Conservation (phyloP, 2,888 invertebrate species). For the Troides helena region DNA sequence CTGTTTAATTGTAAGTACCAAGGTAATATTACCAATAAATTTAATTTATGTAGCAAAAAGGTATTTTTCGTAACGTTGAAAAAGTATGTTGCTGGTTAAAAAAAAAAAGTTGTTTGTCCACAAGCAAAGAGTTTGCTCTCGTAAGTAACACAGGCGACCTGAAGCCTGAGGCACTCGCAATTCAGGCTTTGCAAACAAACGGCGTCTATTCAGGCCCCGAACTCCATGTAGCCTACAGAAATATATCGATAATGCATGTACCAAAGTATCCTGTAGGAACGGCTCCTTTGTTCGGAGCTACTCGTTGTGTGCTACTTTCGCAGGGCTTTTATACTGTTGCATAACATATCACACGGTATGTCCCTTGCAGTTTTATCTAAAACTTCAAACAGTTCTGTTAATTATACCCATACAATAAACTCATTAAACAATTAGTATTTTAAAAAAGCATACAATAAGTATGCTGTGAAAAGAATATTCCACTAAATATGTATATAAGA, state of each 20-base stretch:
- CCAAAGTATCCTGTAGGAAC: slow-evolving; percentile 51
- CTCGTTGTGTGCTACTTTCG: slow-evolving; percentile 43
- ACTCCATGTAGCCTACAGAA: slow-evolving; percentile 37
- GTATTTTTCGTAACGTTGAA: slow-evolving; percentile 3
- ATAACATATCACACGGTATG: slow-evolving; percentile 5
- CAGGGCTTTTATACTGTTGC: slow-evolving; percentile 14
- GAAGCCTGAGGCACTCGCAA: slow-evolving; percentile 52
- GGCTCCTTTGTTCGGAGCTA: slow-evolving; percentile 53
- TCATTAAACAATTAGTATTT: too few species aligned
- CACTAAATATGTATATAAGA: too few species aligned
- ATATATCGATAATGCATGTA: slow-evolving; percentile 54
- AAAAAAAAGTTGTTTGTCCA: slow-evolving; percentile 25
- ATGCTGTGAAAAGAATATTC: too few species aligned
- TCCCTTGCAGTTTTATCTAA: background rate
- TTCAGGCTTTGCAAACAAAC: slow-evolving; percentile 56
- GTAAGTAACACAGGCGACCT: slow-evolving; percentile 41
- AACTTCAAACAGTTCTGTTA: background rate
- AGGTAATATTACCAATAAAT: too few species aligned
- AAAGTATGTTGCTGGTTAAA: slow-evolving; percentile 24
- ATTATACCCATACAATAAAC: too few species aligned
- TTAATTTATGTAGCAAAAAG: too few species aligned
- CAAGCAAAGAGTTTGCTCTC: slow-evolving; percentile 33
- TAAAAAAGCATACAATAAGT: too few species aligned
- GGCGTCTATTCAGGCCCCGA: slow-evolving; percentile 37
- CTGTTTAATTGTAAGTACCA: too few species aligned